Conservation (phyloP, 2,888 invertebrate genomes). For the Lissonota sp. region DNA sequence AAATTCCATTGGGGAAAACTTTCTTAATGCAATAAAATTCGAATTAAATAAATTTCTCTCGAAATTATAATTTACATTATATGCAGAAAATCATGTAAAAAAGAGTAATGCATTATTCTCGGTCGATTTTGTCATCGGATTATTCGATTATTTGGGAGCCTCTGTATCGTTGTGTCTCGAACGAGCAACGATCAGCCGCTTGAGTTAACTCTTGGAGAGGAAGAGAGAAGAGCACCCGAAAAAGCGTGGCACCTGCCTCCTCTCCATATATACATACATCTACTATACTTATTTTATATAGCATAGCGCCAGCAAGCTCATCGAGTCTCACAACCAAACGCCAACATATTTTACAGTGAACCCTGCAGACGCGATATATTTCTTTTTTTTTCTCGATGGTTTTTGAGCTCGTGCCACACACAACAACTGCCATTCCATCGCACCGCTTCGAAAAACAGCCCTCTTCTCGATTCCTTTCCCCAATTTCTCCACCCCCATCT, state of each 20-base stretch:
- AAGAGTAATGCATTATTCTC: not conserved
- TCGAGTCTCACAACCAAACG: slow-evolving; percentile 43
- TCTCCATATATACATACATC: slow-evolving; percentile 40
- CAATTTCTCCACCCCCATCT: slow-evolving; percentile 27
- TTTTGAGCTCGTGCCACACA: slow-evolving; percentile 64
- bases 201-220: slow-evolving; percentile 69
- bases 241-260: slow-evolving; percentile 80
- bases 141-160: slow-evolving; percentile 65
- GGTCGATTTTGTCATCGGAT: not conserved
- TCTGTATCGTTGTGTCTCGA: slow-evolving; percentile 51
- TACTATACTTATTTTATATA: slow-evolving; percentile 45
- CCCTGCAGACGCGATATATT: slow-evolving; percentile 46
- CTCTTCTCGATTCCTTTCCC: slow-evolving; percentile 54
- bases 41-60: not conserved
- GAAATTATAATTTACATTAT: not conserved
- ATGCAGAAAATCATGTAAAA: not conserved
- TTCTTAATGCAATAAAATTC: slow-evolving; percentile 8
- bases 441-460: slow-evolving; percentile 11
- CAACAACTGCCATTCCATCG: slow-evolving; percentile 50
- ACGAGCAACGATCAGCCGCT: slow-evolving; percentile 62
- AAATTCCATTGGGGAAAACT: not conserved
- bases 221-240: slow-evolving; percentile 73
- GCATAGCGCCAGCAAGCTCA: slow-evolving; percentile 61
- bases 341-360: slow-evolving; percentile 43
- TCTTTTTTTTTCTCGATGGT: slow-evolving; percentile 34